A percentile compares a stretch with the other conserved stretches of the same genome.
These are phyloP conservation scores for Ametastegia equiseti DNA, from an alignment of 2,888 invertebrate genomes.

Conservation along the genomic window DNA sequence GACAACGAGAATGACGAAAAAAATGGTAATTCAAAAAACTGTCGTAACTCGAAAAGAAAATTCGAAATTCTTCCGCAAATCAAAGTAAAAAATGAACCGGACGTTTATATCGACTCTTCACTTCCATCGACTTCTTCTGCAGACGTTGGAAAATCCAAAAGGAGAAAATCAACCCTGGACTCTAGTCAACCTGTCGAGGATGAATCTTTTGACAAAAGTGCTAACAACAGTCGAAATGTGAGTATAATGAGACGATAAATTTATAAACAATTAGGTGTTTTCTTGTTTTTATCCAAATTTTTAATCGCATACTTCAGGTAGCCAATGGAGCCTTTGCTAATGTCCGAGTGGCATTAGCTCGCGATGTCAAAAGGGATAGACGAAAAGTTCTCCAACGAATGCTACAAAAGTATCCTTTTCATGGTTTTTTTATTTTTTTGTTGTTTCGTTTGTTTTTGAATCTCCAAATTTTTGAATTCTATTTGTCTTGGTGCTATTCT, in stretches of 20 bases:
- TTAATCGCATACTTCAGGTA: neutral
- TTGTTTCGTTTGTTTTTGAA: too few species aligned
- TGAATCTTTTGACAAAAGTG: neutral
- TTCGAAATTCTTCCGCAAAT: too few species aligned
- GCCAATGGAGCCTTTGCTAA: constrained; percentile 54
- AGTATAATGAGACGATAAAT: neutral
- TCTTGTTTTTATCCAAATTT: neutral
- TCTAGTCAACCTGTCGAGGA: too few species aligned
- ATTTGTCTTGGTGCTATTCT: too few species aligned
- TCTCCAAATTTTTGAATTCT: too few species aligned
- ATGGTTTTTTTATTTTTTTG: neutral
- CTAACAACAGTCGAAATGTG: neutral
- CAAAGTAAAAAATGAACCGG: neutral
- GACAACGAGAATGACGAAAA: neutral
- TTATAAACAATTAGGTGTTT: neutral
- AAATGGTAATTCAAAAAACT: neutral
- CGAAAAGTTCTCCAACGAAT: constrained; percentile 51
- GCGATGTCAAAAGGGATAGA: constrained; percentile 56
- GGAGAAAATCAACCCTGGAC: neutral
- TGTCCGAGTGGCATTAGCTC: constrained; percentile 57
- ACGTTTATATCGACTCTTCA: neutral
- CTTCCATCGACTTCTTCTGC: constrained; percentile 25
- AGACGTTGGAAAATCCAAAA: neutral
- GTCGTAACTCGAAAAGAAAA: neutral
- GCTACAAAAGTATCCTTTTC: constrained; percentile 72